These are phyloP conservation scores for Sebastes ruberrimus DNA, from an alignment of 2,797 vertebrate species.

Conservation along the genomic window DNA sequence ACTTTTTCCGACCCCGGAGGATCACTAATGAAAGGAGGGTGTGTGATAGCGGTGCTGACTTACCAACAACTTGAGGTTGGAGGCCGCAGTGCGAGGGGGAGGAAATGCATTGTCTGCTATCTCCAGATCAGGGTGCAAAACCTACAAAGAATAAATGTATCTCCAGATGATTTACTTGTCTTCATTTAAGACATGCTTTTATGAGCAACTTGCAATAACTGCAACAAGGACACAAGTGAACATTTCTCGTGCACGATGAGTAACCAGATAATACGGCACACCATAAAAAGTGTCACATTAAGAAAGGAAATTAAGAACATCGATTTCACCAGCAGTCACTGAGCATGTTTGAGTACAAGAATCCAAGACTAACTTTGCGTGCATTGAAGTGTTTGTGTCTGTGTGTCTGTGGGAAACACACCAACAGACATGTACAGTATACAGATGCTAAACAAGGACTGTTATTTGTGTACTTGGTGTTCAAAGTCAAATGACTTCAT, in stretches of 20 bases:
- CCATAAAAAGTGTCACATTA: not conserved
- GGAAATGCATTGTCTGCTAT: constrained; percentile 98
- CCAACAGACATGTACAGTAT: not conserved
- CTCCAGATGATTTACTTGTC: not conserved
- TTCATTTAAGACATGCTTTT: not conserved
- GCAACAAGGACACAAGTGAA: not conserved
- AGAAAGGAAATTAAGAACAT: not conserved
- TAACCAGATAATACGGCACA: not conserved
- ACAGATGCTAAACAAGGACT: not conserved
- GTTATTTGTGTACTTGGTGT: not conserved
- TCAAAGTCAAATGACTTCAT: not conserved
- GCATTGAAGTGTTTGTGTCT: not conserved
- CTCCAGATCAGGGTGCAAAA: constrained; percentile 97
- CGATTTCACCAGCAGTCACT: not conserved
- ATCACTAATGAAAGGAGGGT: not conserved
- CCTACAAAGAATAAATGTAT: constrained; percentile 75
- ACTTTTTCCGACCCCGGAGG: not conserved
- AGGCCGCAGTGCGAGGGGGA: constrained; percentile 91
- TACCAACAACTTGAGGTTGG: constrained; percentile 97
- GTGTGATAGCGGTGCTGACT: constrained; percentile 63
- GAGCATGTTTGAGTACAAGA: not conserved
- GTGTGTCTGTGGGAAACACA: not conserved
- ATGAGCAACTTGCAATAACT: not conserved
- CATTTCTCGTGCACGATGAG: not conserved
- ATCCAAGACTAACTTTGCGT: not conserved